Evolutionary conservation across 2,113 vertebrate genomes (phyloP).

Genomic region (Zingel zingel): DNA sequence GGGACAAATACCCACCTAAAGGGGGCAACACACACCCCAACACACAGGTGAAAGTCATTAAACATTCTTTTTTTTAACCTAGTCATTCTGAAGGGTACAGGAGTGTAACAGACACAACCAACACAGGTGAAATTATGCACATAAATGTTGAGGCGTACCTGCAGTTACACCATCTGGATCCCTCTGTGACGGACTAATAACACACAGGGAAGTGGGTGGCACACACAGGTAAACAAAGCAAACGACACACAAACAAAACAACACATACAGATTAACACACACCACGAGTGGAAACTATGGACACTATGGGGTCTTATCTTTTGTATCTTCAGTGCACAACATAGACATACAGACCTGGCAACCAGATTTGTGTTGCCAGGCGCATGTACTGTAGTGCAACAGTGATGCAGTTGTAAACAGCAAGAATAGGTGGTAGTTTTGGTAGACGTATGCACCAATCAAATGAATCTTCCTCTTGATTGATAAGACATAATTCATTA

Average conservation of each 20-base stretch:
- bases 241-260: background rate
- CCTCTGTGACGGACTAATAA: slow-evolving; percentile 17
- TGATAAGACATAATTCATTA: background rate
- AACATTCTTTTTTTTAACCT: background rate
- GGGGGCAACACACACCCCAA: slow-evolving; percentile 59
- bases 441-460: background rate
- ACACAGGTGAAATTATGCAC: background rate
- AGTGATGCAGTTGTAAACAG: background rate
- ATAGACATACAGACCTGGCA: background rate
- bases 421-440: background rate
- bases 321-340: background rate
- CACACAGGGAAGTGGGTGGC: background rate
- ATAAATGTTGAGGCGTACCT: slow-evolving; percentile 16
- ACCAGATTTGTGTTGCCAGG: too few species aligned
- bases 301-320: background rate
- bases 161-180: slow-evolving; percentile 33
- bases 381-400: too few species aligned
- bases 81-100: background rate
- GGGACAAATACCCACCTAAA: slow-evolving; percentile 84
- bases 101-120: background rate
- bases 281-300: background rate
- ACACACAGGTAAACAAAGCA: slow-evolving; percentile 14
- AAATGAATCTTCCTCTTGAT: background rate
- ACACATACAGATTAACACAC: background rate
- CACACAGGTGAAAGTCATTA: slow-evolving; percentile 74